These are phyloP conservation scores for Bombus superbus DNA, from an alignment of 1,140 invertebrate species.

Conservation along the genomic window DNA sequence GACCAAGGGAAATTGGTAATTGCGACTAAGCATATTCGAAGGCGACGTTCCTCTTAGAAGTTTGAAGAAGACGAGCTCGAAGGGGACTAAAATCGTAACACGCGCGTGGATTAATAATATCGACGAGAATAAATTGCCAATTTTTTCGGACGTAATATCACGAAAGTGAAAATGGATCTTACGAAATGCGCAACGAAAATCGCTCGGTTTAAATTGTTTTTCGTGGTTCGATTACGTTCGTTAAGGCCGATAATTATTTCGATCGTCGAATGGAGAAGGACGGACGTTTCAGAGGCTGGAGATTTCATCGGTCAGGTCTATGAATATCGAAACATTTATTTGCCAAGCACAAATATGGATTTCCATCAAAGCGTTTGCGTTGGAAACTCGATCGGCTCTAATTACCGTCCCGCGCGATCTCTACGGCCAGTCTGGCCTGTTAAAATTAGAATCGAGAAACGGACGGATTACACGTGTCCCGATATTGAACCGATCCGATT, in stretches of 20 bases:
- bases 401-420: slow-evolving; percentile 12
- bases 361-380: slow-evolving; percentile 41
- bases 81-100: neutral
- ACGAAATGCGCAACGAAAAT: too few relatives aligned
- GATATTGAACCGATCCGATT: slow-evolving; percentile 34
- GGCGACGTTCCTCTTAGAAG: too few relatives aligned
- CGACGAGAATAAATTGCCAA: too few relatives aligned
- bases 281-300: neutral
- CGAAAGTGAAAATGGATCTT: neutral
- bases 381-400: slow-evolving; percentile 33
- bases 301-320: neutral
- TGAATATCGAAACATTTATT: slow-evolving; percentile 57
- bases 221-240: neutral
- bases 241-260: slow-evolving; percentile 6
- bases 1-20: neutral
- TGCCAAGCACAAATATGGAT: slow-evolving; percentile 50
- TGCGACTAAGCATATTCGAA: neutral
- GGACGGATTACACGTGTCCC: slow-evolving; percentile 45
- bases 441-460: slow-evolving; percentile 37
- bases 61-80: too few relatives aligned
- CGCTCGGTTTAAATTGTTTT: neutral
- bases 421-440: neutral
- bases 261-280: neutral
- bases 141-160: too few relatives aligned
- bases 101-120: neutral